Base-by-base conservation (phyloP, 2,113 vertebrate species). In the Cairina moschata region DNA sequence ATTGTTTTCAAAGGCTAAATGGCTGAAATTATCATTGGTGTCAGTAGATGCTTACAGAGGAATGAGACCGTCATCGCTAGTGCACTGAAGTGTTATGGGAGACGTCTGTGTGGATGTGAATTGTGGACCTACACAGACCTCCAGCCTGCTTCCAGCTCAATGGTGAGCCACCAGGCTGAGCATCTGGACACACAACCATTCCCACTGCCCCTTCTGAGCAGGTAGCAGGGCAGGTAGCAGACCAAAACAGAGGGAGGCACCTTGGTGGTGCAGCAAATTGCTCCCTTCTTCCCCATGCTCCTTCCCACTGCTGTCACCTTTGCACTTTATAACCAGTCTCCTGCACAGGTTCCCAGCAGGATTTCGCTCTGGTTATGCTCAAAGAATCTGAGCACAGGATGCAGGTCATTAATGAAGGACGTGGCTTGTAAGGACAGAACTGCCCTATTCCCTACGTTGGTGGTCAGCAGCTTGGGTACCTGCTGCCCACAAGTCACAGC, bases 301-400 rank as follows among this genome's bases (percentile, higher is more conserved):
- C 83, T 80, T 77, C 85, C 42, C 58, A 46, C 42, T 38, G 4
- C 21, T 0, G 1, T 6, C 75, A 52, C 67, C 68, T 31, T 25
- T 2, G 0, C 55, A 3, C 48, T 50, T 38, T 4, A 2, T 0
- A 12, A 34, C 8, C 55, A 32, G 62, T 26, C 21, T 34, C 31
- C 59, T 55, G 69, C 11, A 2, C 1, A 46, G 44, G n/a, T 23
- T 91, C 32, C 52, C 38, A 1, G 44, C 6, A 66, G 73, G 10
- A 16, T 58, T 81, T 13, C 0, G 20, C 44, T 63, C 76, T 3
- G 32, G 52, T 6, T 2, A 48, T 81, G 56, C 38, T 54, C 9
- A 6, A 38, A 86, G 78, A 52, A 72, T 13, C 80, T 3, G 36
- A 58, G 60, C 40, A 22, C 0, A 0, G 59, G 50, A 36, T 3